phyloP scores from a whole-genome alignment of 2,888 invertebrate species.

The Gerris lacustris region DNA sequence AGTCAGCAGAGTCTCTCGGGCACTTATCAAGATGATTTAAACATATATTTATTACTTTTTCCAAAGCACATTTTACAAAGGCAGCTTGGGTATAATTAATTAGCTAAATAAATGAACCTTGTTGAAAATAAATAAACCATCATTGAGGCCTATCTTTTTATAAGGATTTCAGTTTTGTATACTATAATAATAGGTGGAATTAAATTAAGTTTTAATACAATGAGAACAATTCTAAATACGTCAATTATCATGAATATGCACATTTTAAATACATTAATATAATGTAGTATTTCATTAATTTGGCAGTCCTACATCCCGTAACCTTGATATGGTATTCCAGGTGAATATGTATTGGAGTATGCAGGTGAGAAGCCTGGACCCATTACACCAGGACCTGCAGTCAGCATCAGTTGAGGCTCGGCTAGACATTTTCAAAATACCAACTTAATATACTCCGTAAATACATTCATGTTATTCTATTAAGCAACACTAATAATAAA shows the following conservation, averaged over 20 bases:
- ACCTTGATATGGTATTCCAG: constrained; percentile 42
- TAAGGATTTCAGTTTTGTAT: not conserved
- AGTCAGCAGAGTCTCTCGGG: not conserved
- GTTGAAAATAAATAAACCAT: not conserved
- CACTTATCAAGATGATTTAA: not conserved
- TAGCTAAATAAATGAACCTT: not conserved
- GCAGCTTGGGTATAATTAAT: not conserved
- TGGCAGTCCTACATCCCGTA: constrained; percentile 30
- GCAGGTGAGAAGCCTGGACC: constrained; percentile 46
- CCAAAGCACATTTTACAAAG: constrained; percentile 15
- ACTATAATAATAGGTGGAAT: not conserved
- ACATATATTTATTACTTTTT: constrained; percentile 4
- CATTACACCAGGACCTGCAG: constrained; percentile 74
- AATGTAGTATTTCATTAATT: constrained; percentile 8
- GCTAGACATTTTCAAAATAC: constrained; percentile 36
- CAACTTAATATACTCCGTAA: constrained; percentile 18
- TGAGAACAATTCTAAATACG: not conserved
- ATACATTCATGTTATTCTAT: constrained; percentile 3
- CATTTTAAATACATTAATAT: constrained; percentile 16
- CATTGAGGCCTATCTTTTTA: not conserved
- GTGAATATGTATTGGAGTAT: constrained; percentile 37
- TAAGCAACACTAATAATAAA: not conserved
- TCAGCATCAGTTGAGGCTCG: constrained; percentile 96
- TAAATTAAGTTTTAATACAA: not conserved
- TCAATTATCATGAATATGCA: constrained; percentile 7